Evolutionary conservation across 2,888 invertebrate genomes (phyloP), one percentile per base, ranked within the genome.

Genomic region (Eugnorisma glareosa): DNA sequence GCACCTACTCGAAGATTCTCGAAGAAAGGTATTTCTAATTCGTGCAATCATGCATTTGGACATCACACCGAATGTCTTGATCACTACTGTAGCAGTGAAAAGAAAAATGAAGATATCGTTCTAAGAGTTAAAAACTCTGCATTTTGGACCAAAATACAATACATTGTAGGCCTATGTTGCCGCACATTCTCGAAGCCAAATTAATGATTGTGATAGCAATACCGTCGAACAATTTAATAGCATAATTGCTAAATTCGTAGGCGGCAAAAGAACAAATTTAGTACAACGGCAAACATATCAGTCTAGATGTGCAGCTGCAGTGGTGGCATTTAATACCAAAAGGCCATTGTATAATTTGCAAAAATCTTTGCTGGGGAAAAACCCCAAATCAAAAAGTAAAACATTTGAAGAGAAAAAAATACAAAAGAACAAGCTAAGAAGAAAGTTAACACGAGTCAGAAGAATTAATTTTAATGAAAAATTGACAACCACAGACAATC

Each of bases 221-320:
- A 18, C 61, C 4, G 68, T 63, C 3, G 73, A 73, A 64, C 51
- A 64, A 15, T 77, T 64, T 28, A 77, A 77, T 54, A 68, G 63
- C 57, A 68, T 73, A 69, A 68, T 77, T 28, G 77, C 77, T 61
- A 74, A 78, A 70, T 70, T 69, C 8, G 70, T 74, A 18, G 73
- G 77, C 24, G 71, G 77, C 31, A 77, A 73, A 73, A 18, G 78
- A 68, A 77, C 51, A 40, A 77, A 77, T 31, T 66, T 66, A 40
- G 6, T 35, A 5, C 69, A 57, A 40, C 63, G 66, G 37, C 45
- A 54, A 48, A 48, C 68, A 48, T 77, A 77, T 48, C 69, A 77
- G 15, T 43, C 64, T 1, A 73, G 73, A 24, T 77, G 69, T 66
- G 68, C 68, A 24, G 69, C 64, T 18, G 73, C 77, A 28, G 77